Evolutionary conservation across 2,888 invertebrate species (phyloP), one percentile per base, ranked within the genome.

Genomic region (Pristionchus exspectatus): DNA sequence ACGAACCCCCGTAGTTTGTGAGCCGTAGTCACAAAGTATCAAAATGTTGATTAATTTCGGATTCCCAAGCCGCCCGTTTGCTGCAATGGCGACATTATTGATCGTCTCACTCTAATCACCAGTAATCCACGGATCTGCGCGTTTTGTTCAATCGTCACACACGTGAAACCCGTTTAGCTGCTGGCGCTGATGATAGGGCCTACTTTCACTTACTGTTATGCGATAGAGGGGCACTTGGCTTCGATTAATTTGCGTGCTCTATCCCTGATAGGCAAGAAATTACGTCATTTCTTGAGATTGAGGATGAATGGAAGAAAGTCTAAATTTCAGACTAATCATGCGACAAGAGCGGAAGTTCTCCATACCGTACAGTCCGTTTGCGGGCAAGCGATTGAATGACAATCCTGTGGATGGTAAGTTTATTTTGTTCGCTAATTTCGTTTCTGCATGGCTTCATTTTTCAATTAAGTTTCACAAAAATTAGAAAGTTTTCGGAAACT

Each of bases 401-500:
- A 92, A 93, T 74, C 93, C 93, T 18, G 92, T 92, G 89, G 88
- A 92, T 18, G 92, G 87, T 88, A 21, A 38, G 87, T 44, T 33
- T 2, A 3, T 50, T 27, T 24, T 18, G 18, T 30, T 84, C 56
- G 7, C 54, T 44, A 24, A 24, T n/a, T 54, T 24, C 24, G 27
- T 27, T 54, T 24, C 54, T 54, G 21, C 0, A 54, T 30, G 16
- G 3, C 27, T 72, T 5, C 30, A 30, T 30, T 72, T 27, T 72
- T 3, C 24, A 63, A 9, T 63, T 63, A n/a, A n/a, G n/a, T n/a
- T 63, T 63, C 63, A 63, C 56, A 56, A 56, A 21, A 14, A 3
- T 14, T 1, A 10, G 24, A 63, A n/a, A 63, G 63, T 74, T 10
- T 24, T 50, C 4, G 12, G 14, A 10, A 44, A 50, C 12, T 2